Percentiles rank a stretch among this genome's conserved stretches.
These are phyloP conservation scores for Acipenser oxyrinchus DNA, from an alignment of 2,797 vertebrate species.

Conservation along the genomic window DNA sequence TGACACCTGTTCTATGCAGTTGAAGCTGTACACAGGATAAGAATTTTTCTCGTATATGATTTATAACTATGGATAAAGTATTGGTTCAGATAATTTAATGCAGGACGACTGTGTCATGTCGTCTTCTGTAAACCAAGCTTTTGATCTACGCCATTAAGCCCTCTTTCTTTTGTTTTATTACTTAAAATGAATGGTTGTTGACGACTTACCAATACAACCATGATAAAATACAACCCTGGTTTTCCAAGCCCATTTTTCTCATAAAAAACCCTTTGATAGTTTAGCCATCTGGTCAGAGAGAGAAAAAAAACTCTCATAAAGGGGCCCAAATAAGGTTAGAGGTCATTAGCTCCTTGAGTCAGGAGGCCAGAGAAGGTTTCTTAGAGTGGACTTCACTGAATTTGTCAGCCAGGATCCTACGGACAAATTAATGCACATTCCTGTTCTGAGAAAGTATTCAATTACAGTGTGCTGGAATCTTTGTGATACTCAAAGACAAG, in stretches of 20 bases:
- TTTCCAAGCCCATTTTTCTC: slow-evolving; percentile 89
- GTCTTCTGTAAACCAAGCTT: too few species aligned
- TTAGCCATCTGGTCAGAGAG: slow-evolving; percentile 94
- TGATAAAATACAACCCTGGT: slow-evolving; percentile 57
- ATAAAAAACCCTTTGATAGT: slow-evolving; percentile 97
- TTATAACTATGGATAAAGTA: too few species aligned
- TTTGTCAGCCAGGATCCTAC: slow-evolving; percentile 80
- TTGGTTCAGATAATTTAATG: too few species aligned
- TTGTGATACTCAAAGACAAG: slow-evolving; percentile 35
- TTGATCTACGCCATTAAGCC: too few species aligned
- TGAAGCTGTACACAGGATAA: too few species aligned
- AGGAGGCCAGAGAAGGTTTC: slow-evolving; percentile 78
- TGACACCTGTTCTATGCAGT: too few species aligned
- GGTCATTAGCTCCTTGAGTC: slow-evolving; percentile 87
- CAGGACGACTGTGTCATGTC: too few species aligned
- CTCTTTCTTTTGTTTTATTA: too few species aligned
- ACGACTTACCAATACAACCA: slow-evolving; percentile 52
- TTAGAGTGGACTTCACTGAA: slow-evolving; percentile 84
- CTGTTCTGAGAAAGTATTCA: slow-evolving; percentile 70
- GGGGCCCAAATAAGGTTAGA: slow-evolving; percentile 89
- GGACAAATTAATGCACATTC: slow-evolving; percentile 94
- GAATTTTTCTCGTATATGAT: too few species aligned
- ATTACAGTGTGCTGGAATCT: slow-evolving; percentile 72
- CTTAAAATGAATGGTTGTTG: slow-evolving; percentile 20
- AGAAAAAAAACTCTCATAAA: slow-evolving; percentile 78